Conservation (phyloP, 1,140 invertebrate genomes). For the Eumeta japonica region DNA sequence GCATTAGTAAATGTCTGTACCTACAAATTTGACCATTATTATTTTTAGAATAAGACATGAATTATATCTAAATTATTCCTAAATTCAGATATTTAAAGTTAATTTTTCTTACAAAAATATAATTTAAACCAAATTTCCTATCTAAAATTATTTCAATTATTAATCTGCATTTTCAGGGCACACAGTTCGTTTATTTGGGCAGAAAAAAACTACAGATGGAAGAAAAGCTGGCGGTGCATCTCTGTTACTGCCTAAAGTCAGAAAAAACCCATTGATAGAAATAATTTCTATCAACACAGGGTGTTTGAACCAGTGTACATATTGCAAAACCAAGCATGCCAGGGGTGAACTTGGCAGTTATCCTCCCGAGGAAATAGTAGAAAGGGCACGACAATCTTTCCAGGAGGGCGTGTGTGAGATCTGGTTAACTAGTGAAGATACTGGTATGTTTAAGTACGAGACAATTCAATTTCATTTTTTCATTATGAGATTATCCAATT, state of each 20-base stretch:
- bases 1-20: constrained; percentile 2
- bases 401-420: constrained; percentile 92
- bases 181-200: constrained; percentile 76
- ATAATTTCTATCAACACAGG: constrained; percentile 98
- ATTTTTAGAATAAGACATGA: too few species aligned
- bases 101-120: not conserved
- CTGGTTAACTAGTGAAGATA: constrained; percentile 99
- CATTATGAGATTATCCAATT: not conserved
- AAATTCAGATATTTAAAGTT: constrained; percentile 1
- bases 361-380: constrained; percentile 78
- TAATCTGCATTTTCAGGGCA: constrained; percentile 58
- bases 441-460: constrained; percentile 60
- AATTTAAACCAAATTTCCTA: not conserved
- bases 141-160: not conserved
- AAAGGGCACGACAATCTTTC: constrained; percentile 80
- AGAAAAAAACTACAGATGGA: constrained; percentile 79
- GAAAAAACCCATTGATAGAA: constrained; percentile 94
- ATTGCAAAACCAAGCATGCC: constrained; percentile 98
- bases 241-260: constrained; percentile 86
- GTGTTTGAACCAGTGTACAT: constrained; percentile 97
- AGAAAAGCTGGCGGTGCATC: constrained; percentile 86
- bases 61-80: too few species aligned
- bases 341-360: constrained; percentile 94
- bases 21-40: not conserved
- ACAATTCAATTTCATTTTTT: too few species aligned